These are phyloP conservation scores for Drosophila kurseongensis DNA, from an alignment of 1,140 invertebrate genomes.

Conservation along the genomic window DNA sequence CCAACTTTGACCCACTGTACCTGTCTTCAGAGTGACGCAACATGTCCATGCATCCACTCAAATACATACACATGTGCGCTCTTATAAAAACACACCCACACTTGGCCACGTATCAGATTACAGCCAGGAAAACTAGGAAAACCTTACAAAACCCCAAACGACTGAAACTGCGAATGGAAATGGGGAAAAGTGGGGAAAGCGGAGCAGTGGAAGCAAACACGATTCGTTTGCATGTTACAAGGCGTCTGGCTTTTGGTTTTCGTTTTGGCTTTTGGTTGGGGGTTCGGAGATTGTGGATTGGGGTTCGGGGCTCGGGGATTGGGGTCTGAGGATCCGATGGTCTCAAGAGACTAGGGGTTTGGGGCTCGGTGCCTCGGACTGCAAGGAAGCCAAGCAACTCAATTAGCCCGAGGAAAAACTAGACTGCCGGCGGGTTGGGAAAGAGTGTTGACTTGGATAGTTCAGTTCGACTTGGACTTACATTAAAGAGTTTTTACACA, in stretches of 20 bases:
- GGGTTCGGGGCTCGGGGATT: background rate
- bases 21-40: slow-evolving; percentile 27
- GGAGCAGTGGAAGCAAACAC: slow-evolving; percentile 16
- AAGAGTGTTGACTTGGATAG: background rate
- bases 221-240: slow-evolving; percentile 39
- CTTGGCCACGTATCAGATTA: slow-evolving; percentile 34
- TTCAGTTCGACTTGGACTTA: background rate
- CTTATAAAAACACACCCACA: slow-evolving; percentile 5
- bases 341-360: background rate
- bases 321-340: slow-evolving; percentile 1
- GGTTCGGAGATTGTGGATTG: background rate
- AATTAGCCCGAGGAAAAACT: slow-evolving; percentile 59
- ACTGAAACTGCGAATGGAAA: slow-evolving; percentile 11
- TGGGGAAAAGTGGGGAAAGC: slow-evolving; percentile 6
- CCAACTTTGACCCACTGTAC: slow-evolving; percentile 24
- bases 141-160: slow-evolving; percentile 35
- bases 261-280: slow-evolving; percentile 9
- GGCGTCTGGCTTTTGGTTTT: slow-evolving; percentile 51
- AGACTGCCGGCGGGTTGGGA: slow-evolving; percentile 12
- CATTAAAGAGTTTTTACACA: background rate
- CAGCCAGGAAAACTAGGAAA: slow-evolving; percentile 45
- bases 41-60: slow-evolving; percentile 32
- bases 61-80: background rate
- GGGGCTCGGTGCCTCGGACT: slow-evolving; percentile 15
- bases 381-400: slow-evolving; percentile 77